A percentile compares a stretch with the other conserved stretches of the same genome.
Conservation (phyloP, 2,888 invertebrate species). For the Patella pellucida region DNA sequence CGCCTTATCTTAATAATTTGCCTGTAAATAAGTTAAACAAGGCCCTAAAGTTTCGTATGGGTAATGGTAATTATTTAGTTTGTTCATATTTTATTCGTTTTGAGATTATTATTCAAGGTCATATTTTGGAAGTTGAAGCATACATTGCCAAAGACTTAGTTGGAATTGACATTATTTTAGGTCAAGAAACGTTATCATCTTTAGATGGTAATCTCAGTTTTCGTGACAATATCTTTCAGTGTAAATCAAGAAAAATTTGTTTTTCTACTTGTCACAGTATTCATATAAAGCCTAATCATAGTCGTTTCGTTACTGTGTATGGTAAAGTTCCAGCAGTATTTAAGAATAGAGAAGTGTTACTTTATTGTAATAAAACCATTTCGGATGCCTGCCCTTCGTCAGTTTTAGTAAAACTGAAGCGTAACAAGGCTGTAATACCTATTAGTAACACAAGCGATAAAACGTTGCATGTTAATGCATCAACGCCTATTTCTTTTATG, state of each 20-base stretch:
- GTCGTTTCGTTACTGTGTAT: neutral
- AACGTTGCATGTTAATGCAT: neutral
- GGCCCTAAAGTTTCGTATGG: too few relatives aligned
- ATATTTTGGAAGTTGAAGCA: too few relatives aligned
- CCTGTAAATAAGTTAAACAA: too few relatives aligned
- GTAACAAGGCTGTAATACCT: neutral
- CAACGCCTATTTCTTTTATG: neutral
- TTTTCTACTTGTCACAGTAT: neutral
- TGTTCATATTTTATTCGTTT: too few relatives aligned
- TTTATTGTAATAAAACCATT: neutral
- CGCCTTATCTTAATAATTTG: too few relatives aligned
- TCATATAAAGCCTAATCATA: neutral
- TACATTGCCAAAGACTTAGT: too few relatives aligned
- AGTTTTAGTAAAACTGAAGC: neutral
- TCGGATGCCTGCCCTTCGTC: neutral
- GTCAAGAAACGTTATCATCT: too few relatives aligned
- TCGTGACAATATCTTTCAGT: neutral
- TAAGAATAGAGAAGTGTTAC: neutral
- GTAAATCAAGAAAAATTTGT: neutral
- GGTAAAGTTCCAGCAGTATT: neutral
- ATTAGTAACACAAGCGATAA: too few relatives aligned
- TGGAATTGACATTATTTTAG: too few relatives aligned
- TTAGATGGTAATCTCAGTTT: too few relatives aligned
- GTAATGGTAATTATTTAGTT: too few relatives aligned
- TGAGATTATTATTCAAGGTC: too few relatives aligned